Evolutionary conservation across 1,140 invertebrate genomes (phyloP), one percentile per base, ranked within the genome.

Genomic region (Ganaspis sp.): DNA sequence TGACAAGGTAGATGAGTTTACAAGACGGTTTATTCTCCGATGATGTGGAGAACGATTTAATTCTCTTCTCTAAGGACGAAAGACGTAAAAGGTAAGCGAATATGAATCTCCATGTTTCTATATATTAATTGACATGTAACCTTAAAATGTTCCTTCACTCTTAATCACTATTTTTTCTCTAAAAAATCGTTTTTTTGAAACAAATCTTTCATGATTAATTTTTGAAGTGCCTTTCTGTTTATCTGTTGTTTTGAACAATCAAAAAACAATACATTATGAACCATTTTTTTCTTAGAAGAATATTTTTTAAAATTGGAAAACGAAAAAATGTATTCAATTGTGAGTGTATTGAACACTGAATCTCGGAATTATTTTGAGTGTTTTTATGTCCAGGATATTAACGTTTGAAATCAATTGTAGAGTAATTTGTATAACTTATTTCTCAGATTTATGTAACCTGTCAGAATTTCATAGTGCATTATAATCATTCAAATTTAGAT

Each of bases 31-130:
- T 88, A 6, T 91, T 90, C 76, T 71, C 78, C 42, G 88, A 89
- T 21, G 85, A 91, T 80, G 88, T 87, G 78, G 88, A 90, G 81
- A 77, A 89, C 77, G 89, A 90, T 79, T 72, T 91, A 81, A 84
- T 69, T 54, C 23, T 84, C 12, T 91, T 91, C 74, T 74, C 82
- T 23, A 85, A 83, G 54, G 81, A 85, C 70, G 77, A 83, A 19
- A 84, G 71, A 72, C 85, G 81, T 37, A 90, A 87, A 74, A 90
- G 90, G 90, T 91, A 85, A 38, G 82, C 8, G n/a, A 76, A 42
- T 23, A n/a, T 58, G 12, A 17, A 6, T 70, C 19, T 71, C 45
- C 23, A 53, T 49, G 38, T 34, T 15, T 45, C 19, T 73, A 4
- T 19, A 19, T 72, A 9, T 76, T 17, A 11, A 21, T 70, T 54